phyloP scores from a whole-genome alignment of 30 jellyfish, hydroid and myxozoan genomes.

The Pelagia noctiluca region DNA sequence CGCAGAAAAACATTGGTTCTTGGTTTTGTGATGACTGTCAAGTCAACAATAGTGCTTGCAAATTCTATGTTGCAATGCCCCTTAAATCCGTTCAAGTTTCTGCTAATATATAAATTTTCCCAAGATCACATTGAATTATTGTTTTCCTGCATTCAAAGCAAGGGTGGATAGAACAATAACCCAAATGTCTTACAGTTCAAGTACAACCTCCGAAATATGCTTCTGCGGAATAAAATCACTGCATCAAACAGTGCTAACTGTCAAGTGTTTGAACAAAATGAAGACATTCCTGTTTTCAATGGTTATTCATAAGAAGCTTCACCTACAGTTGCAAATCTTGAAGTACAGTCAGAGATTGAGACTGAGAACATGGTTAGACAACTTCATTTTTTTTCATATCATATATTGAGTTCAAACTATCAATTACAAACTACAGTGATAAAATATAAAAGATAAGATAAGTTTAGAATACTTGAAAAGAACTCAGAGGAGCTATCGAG shows the following conservation, averaged over 20 bases:
- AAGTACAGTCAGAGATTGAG: slow-evolving; percentile 9
- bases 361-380: background rate
- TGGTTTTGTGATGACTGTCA: slow-evolving; percentile 56
- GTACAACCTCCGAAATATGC: slow-evolving; percentile 35
- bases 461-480: too few species aligned
- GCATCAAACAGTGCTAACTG: slow-evolving; percentile 54
- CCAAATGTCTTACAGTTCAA: slow-evolving; percentile 45
- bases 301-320: background rate
- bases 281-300: slow-evolving; percentile 21
- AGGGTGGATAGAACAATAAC: slow-evolving; percentile 29
- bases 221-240: slow-evolving; percentile 28
- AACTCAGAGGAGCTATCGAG: too few species aligned
- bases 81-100: too few species aligned
- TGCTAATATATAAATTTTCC: too few species aligned
- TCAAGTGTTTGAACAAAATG: slow-evolving; percentile 25
- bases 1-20: slow-evolving; percentile 35
- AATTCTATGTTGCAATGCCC: background rate
- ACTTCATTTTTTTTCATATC: too few species aligned
- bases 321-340: too few species aligned
- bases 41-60: slow-evolving; percentile 35
- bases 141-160: slow-evolving; percentile 4
- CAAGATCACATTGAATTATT: too few species aligned
- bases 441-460: too few species aligned
- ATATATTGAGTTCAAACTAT: too few species aligned
- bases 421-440: too few species aligned